phyloP scores from a whole-genome alignment of 2,113 vertebrate species.

The Proteles cristata region DNA sequence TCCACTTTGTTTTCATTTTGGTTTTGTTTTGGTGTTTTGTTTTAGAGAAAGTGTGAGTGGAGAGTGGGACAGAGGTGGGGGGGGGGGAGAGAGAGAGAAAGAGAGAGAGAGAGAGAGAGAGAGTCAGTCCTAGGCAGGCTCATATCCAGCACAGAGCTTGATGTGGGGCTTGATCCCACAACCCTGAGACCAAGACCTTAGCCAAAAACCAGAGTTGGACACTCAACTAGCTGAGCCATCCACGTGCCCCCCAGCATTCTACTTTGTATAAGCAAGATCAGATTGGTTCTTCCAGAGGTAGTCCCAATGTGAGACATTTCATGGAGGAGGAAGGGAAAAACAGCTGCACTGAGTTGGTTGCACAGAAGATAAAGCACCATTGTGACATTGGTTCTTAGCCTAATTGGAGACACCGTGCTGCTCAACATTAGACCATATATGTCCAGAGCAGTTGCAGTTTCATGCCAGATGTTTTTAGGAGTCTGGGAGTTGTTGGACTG shows the following conservation, averaged over 20 bases:
- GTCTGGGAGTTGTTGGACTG: background rate
- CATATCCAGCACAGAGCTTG: too few species aligned
- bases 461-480: conserved; percentile 61
- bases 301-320: background rate
- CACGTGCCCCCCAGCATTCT: background rate
- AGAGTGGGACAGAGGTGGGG: too few species aligned
- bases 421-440: conserved; percentile 22
- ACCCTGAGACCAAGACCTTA: too few species aligned
- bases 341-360: background rate
- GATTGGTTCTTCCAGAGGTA: background rate
- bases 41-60: too few species aligned
- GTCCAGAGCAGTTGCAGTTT: background rate
- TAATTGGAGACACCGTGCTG: conserved; percentile 22
- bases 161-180: too few species aligned
- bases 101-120: too few species aligned
- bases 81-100: too few species aligned
- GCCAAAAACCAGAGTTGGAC: too few species aligned
- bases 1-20: background rate
- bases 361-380: conserved; percentile 48
- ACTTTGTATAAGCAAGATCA: background rate
- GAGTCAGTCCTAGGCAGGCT: too few species aligned
- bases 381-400: conserved; percentile 7
- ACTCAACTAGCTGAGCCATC: too few species aligned
- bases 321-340: background rate
- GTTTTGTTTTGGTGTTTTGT: too few species aligned